phyloP scores from a whole-genome alignment of 2,888 invertebrate species.

The Drosophila picticornis region DNA sequence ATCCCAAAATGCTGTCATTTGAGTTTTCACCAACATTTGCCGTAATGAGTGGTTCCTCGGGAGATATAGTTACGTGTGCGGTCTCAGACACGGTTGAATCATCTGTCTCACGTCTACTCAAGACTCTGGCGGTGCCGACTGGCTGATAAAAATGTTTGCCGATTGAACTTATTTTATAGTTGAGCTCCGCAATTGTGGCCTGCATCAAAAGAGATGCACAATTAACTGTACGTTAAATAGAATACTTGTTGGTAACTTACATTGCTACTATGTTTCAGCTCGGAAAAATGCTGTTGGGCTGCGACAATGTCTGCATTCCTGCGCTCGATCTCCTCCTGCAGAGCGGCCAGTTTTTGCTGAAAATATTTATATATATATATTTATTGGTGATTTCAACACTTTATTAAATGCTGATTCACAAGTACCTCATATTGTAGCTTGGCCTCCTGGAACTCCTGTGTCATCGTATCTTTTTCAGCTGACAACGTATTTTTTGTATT shows the following conservation, averaged over 20 bases:
- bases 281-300: neutral
- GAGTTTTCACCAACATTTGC: neutral
- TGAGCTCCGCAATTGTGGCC: conserved; percentile 16
- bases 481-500: neutral
- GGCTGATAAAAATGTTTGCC: conserved; percentile 18
- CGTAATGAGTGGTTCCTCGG: too few species aligned
- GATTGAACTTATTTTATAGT: conserved; percentile 32
- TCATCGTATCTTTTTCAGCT: neutral
- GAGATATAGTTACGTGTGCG: too few species aligned
- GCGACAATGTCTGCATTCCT: conserved; percentile 4
- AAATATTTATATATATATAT: neutral
- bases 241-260: conserved; percentile 1
- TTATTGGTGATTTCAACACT: neutral
- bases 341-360: neutral
- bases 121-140: neutral
- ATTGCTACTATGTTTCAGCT: neutral
- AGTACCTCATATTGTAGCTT: conserved; percentile 23
- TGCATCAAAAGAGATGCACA: neutral
- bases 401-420: neutral
- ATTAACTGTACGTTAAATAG: neutral
- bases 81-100: neutral
- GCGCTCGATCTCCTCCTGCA: conserved; percentile 1
- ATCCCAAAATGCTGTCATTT: neutral
- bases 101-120: neutral
- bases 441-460: neutral